Conservation (phyloP, 2,113 vertebrate genomes). For the Eulacestoma nigropectus region DNA sequence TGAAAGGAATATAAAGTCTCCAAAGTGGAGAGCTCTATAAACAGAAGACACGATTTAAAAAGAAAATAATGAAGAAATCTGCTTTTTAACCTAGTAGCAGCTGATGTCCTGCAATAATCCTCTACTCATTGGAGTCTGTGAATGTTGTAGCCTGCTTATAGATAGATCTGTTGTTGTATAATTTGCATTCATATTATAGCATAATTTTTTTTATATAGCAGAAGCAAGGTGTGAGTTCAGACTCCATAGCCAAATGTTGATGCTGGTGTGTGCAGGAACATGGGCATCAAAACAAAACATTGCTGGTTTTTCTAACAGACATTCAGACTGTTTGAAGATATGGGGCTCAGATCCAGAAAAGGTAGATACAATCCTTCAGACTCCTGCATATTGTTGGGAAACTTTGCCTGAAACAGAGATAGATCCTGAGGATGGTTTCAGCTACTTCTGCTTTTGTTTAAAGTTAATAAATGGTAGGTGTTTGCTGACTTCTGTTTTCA, state of each 20-base stretch:
- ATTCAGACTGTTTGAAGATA: background rate
- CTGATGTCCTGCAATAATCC: constrained; percentile 33
- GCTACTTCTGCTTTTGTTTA: background rate
- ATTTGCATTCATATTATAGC: constrained; percentile 12
- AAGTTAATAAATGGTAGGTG: background rate
- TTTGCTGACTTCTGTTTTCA: background rate
- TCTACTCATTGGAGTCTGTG: background rate
- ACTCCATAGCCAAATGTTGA: background rate
- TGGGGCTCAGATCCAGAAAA: background rate
- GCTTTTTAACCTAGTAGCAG: constrained; percentile 31
- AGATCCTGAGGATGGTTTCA: background rate
- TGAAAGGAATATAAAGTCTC: constrained; percentile 17
- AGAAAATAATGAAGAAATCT: background rate
- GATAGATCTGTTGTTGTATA: background rate
- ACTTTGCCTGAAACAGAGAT: background rate
- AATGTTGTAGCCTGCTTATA: background rate
- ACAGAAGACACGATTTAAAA: constrained; percentile 41
- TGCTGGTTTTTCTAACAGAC: background rate
- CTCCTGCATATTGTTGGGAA: background rate
- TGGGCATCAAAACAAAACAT: background rate
- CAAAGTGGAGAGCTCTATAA: background rate
- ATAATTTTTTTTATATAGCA: background rate
- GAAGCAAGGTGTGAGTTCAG: constrained; percentile 1
- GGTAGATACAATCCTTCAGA: background rate
- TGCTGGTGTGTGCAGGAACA: background rate